Evolutionary conservation across 2,113 vertebrate genomes (phyloP).

Genomic region (Leptobrachium leishanense): DNA sequence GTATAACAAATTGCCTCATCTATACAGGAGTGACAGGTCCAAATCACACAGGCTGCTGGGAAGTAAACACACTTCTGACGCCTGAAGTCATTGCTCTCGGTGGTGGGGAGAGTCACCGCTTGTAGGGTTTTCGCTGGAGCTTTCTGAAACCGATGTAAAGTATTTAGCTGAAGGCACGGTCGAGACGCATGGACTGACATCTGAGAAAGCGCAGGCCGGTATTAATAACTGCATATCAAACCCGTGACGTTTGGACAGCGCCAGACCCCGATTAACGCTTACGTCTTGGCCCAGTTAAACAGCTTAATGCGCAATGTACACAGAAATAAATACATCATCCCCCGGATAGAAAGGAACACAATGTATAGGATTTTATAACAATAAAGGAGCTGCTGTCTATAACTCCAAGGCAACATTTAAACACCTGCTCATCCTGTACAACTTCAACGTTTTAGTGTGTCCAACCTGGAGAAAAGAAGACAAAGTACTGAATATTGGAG

Average conservation of each 20-base stretch:
- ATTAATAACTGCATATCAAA: slow-evolving; percentile 43
- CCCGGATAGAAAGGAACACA: slow-evolving; percentile 62
- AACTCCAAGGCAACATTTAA: slow-evolving; percentile 51
- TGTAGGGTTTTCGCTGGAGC: not conserved
- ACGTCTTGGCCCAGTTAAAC: slow-evolving; percentile 54
- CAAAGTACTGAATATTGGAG: no score
- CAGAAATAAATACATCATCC: slow-evolving; percentile 65
- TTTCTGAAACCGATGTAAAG: slow-evolving; percentile 23
- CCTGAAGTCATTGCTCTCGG: not conserved
- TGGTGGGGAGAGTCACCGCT: not conserved
- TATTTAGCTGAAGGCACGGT: slow-evolving; percentile 2
- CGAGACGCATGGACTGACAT: slow-evolving; percentile 7
- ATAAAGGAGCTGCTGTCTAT: slow-evolving; percentile 66
- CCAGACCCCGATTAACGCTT: slow-evolving; percentile 51
- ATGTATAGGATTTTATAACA: slow-evolving; percentile 63
- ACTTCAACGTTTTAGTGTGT: no score
- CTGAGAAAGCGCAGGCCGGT: slow-evolving; percentile 37
- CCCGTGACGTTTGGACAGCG: slow-evolving; percentile 50
- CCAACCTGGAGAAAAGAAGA: no score
- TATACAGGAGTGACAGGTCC: slow-evolving; percentile 1
- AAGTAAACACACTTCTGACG: not conserved
- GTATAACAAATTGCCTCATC: slow-evolving; percentile 10
- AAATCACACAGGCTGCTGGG: not conserved
- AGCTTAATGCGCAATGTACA: slow-evolving; percentile 61
- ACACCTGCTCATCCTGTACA: not conserved